Conservation (phyloP, 2,113 vertebrate species). For the Hiodon alosoides region DNA sequence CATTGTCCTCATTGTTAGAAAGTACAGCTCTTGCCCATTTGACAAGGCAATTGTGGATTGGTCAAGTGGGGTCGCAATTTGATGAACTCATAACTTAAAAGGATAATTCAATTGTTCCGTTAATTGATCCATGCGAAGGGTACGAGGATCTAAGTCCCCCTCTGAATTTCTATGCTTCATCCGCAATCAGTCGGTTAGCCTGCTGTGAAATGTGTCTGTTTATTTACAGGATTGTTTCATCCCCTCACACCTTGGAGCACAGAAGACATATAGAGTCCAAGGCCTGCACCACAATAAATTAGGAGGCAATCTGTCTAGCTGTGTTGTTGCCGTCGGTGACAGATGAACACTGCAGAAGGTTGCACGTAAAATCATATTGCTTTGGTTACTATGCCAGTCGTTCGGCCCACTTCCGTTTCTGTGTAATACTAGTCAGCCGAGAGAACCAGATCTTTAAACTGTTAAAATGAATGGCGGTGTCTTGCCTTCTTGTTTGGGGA, state of each 20-base stretch:
- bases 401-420: background rate
- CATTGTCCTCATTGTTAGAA: no score
- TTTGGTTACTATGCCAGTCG: background rate
- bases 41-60: no score
- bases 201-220: constrained; percentile 20
- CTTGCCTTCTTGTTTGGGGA: background rate
- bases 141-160: background rate
- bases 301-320: background rate
- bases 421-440: no score
- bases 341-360: background rate
- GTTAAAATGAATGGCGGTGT: background rate
- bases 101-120: no score
- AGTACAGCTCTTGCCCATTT: no score
- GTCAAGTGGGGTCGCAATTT: no score
- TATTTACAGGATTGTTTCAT: constrained; percentile 44
- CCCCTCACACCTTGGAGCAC: constrained; percentile 24
- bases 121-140: no score
- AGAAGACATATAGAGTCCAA: background rate
- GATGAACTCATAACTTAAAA: no score
- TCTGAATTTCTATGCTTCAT: constrained; percentile 51
- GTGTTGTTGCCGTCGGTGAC: background rate
- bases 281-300: no score
- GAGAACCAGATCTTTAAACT: background rate
- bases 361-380: background rate
- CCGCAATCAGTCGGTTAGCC: constrained; percentile 31